Base-by-base conservation (phyloP, 2,888 invertebrate species). In the Coelopa pilipes region DNA sequence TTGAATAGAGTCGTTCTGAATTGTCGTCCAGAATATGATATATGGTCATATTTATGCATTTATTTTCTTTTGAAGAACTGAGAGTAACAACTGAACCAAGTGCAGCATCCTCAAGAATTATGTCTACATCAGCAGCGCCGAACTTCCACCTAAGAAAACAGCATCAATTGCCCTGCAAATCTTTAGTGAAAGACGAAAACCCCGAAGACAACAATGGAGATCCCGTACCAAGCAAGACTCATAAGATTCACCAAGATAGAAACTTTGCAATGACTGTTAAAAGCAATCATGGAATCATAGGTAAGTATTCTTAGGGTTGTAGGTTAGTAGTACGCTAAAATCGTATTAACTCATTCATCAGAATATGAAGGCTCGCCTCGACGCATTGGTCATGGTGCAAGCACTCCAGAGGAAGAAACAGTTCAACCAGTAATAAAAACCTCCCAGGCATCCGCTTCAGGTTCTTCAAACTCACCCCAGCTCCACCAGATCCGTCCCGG, bases 301-400 rank as follows among this genome's bases (percentile, higher is more conserved):
- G 85, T 84, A 70, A 79, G 78, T 75, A 21, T 11, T 11, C 15
- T 72, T 24, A 34, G 13, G 13, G 50, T 59, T 49, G 2, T 15
- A n/a, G 47, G 9, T 24, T 9, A 24, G 49, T 15, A 62, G 19
- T 11, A 53, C 53, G 47, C 57, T 34, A 34, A 9, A 47, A 21
- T 45, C 19, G 12, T 10, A 10, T 63, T 60, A 15, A 71, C 10
- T 62, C 71, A 53, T 53, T 70, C 94, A 94, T 21, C 94, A 74
- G 95, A 96, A 86, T 96, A 96, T 84, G 95, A 96, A 81, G 96
- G 95, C 60, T 96, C 96, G 70, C 96, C 96, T 50, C 89, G 95
- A 80, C 90, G 96, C 81, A 96, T 96, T 85, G 96, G 95, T 10
- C 90, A 92, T 74, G 65, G 72, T 21, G n/a, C 69, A 55, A 34